Evolutionary conservation across 2,888 invertebrate species (phyloP), one percentile per base, ranked within the genome.

Genomic region (Perizoma flavofasciatum): DNA sequence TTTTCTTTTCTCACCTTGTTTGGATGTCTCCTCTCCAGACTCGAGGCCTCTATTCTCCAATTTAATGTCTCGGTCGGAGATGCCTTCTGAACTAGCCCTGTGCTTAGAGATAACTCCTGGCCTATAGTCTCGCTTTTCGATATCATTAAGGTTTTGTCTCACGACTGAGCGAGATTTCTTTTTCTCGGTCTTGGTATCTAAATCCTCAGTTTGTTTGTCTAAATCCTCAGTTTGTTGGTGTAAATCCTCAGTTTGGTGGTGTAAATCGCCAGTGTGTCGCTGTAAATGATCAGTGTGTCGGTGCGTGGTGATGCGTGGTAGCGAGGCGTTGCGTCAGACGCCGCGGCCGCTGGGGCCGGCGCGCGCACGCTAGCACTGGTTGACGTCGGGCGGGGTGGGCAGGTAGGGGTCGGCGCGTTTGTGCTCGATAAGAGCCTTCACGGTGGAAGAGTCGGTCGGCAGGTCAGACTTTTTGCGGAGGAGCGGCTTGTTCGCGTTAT

Each of bases 391-490:
- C 77, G 97, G 96, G 63, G 97, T 96, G 72, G 95, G 92, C 75
- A 98, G 95, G 93, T 94, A 98, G 80, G 98, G 97, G 89, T 98
- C 98, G 73, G 97, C 96, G 79, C 98, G 94, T 89, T 96, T 97
- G 93, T 98, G 98, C 86, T 97, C 97, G 84, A 95, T 96, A 73
- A 98, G 94, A 68, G 98, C 98, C 86, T 96, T 96, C 77, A 98
- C 95, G 55, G 98, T 98, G 85, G 95, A 95, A 74, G 96, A 95
- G 93, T 99, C 98, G 79, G 98, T 97, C 49, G 98, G 98, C 82
- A 99, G 93, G 87, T 99, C 98, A 10, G 98, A 98, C 93, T 98
- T 98, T 89, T 98, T 96, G 88, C 98, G 95, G 69, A 98, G 94
- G 72, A 98, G 93, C 54, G 98, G 98, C 91, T 88, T 88, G 97